phyloP scores from a whole-genome alignment of 2,797 vertebrate genomes.

The Enteromius mattozi region DNA sequence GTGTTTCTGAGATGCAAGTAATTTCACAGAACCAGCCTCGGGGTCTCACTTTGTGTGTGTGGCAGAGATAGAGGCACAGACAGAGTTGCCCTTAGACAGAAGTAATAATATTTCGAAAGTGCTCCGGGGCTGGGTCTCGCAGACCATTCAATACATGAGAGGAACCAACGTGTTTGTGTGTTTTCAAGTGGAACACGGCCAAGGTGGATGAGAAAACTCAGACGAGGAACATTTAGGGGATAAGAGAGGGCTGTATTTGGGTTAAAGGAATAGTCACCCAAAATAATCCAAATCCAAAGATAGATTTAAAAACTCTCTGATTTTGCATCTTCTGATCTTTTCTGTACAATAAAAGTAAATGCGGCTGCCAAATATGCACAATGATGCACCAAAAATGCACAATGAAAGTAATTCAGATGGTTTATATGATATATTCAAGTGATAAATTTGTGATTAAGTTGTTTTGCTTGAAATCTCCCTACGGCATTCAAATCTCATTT shows the following conservation, averaged over 20 bases:
- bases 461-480: background rate
- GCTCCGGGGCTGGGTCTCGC: conserved; percentile 15
- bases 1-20: conserved; percentile 47
- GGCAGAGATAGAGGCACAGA: conserved; percentile 29
- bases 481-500: background rate
- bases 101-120: conserved; percentile 42
- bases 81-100: conserved; percentile 45
- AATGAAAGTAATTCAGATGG: background rate
- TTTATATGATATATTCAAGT: background rate
- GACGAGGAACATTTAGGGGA: background rate
- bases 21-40: conserved; percentile 46
- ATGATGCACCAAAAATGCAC: background rate
- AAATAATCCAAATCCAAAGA: conserved; percentile 12
- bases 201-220: conserved; percentile 56
- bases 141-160: conserved; percentile 28
- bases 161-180: conserved; percentile 41
- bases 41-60: conserved; percentile 42
- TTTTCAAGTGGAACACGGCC: conserved; percentile 47
- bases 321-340: background rate
- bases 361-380: background rate
- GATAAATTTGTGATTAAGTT: background rate
- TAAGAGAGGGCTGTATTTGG: background rate
- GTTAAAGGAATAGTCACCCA: conserved; percentile 6
- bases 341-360: background rate
- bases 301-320: background rate